Conservation (phyloP, 2,113 vertebrate species). For the Rousettus leschenaultii region DNA sequence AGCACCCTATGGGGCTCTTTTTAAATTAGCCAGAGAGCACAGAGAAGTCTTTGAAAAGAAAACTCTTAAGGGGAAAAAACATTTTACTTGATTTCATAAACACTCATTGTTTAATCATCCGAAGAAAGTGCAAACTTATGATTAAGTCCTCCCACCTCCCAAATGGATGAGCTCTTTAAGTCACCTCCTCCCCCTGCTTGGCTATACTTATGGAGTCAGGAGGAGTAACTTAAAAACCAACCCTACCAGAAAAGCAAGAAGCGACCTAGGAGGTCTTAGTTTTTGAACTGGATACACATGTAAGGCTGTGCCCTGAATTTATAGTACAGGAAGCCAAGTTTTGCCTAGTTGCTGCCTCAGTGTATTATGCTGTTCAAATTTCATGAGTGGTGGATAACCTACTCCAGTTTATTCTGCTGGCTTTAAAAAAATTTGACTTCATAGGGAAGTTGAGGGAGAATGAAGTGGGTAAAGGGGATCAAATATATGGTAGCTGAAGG, state of each 20-base stretch:
- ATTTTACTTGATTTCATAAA: constrained; percentile 60
- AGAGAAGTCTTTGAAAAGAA: constrained; percentile 64
- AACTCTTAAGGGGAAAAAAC: neutral
- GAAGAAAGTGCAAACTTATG: constrained; percentile 43
- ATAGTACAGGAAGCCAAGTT: neutral
- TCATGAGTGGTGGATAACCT: neutral
- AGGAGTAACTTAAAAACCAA: neutral
- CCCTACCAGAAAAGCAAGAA: neutral
- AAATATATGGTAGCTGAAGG: too few species aligned
- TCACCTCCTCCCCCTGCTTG: neutral
- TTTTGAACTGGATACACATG: neutral
- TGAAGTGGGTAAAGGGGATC: too few species aligned
- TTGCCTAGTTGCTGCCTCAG: neutral
- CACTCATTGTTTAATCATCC: constrained; percentile 57
- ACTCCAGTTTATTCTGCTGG: neutral
- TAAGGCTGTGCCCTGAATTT: neutral
- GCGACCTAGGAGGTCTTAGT: neutral
- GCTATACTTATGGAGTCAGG: neutral
- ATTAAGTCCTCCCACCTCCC: neutral
- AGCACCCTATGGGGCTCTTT: constrained; percentile 45
- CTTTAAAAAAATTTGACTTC: neutral
- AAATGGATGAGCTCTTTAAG: neutral
- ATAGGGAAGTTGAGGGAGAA: too few species aligned
- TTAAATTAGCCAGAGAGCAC: constrained; percentile 39
- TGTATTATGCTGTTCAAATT: neutral